These are phyloP conservation scores for Albula glossodonta DNA, from an alignment of 2,113 vertebrate genomes.

Conservation along the genomic window DNA sequence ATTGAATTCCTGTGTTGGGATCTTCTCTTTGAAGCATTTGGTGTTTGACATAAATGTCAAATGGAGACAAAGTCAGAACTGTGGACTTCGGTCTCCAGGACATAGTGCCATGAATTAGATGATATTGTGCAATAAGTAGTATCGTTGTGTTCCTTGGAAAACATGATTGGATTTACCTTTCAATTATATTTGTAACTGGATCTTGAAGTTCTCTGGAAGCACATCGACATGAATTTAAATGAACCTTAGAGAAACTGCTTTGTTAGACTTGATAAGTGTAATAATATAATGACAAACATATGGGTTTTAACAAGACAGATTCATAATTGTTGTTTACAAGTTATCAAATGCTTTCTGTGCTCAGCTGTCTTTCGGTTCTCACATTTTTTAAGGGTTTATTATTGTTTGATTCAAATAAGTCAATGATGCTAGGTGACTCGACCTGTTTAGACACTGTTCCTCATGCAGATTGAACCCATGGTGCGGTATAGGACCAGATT, in stretches of 20 bases:
- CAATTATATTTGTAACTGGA: background rate
- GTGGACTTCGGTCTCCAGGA: background rate
- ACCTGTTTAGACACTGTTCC: no score
- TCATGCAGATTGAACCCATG: no score
- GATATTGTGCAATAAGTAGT: background rate
- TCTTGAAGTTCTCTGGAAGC: background rate
- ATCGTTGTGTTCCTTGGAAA: background rate
- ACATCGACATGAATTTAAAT: background rate
- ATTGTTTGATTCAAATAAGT: no score
- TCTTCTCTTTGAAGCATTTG: slow-evolving; percentile 13
- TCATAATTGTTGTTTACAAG: no score
- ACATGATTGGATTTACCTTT: background rate
- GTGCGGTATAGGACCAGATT: no score
- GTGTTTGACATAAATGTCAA: background rate
- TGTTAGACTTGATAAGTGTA: background rate
- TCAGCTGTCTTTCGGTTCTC: no score
- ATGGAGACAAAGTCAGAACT: background rate
- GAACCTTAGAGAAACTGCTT: background rate
- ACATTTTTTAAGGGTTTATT: no score
- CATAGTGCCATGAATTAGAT: background rate
- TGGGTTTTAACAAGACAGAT: background rate
- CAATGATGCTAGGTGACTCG: no score
- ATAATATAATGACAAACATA: background rate
- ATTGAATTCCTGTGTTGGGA: slow-evolving; percentile 4
- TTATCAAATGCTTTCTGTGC: no score